phyloP scores from a whole-genome alignment of 2,888 invertebrate genomes.

The Oscheius sp. region DNA sequence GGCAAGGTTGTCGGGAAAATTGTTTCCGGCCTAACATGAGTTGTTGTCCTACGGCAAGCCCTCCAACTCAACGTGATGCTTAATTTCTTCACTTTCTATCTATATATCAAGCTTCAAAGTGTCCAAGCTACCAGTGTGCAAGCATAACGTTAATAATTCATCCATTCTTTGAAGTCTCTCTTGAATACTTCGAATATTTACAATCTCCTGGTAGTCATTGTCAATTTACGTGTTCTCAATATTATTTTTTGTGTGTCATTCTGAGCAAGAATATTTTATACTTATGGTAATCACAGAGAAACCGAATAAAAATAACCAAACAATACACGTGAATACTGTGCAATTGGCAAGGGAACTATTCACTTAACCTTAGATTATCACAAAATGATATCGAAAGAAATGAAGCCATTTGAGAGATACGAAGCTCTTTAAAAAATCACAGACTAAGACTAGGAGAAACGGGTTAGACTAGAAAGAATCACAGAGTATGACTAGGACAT shows the following conservation, averaged over 20 bases:
- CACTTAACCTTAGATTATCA: constrained; percentile 27
- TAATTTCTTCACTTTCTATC: neutral
- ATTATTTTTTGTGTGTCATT: too few relatives aligned
- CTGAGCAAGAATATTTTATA: neutral
- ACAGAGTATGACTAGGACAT: constrained; percentile 2
- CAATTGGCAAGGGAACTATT: constrained; percentile 15
- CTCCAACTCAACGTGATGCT: neutral
- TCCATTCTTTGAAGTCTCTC: too few relatives aligned
- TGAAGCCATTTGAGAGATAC: too few relatives aligned
- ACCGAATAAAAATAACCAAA: constrained; percentile 7
- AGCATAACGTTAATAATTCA: too few relatives aligned
- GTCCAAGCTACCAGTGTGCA: neutral
- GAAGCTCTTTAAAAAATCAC: constrained; percentile 15
- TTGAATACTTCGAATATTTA: too few relatives aligned
- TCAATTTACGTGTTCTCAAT: neutral
- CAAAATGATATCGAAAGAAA: constrained; percentile 16
- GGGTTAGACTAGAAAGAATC: neutral
- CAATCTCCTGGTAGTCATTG: neutral
- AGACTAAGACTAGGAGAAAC: constrained; percentile 7
- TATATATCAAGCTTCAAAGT: neutral
- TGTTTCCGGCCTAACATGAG: constrained; percentile 16
- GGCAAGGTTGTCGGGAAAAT: constrained; percentile 25
- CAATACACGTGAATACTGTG: constrained; percentile 12
- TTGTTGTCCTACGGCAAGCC: constrained; percentile 20
- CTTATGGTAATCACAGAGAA: constrained; percentile 17